Base-by-base conservation (phyloP, 1,140 invertebrate genomes). In the Drosophila nikananu region DNA sequence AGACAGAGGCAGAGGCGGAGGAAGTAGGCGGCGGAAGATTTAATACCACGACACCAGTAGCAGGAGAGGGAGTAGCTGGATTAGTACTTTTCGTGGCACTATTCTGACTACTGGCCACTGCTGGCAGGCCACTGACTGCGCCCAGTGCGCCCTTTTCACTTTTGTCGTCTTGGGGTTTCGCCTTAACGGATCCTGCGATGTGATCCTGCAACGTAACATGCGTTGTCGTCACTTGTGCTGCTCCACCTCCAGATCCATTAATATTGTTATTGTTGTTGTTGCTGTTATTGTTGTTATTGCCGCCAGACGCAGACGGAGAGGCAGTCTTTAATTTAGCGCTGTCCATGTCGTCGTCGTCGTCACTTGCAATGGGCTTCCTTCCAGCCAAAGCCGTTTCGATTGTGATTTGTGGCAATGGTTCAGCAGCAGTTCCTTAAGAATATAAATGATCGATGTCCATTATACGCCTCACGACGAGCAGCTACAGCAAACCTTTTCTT, bases 271-370 rank as follows among this genome's bases (percentile, higher is more conserved):
- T 74, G 35, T 52, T 58, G 2, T 21, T 54, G n/a, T 2, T 54
- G 27, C 9, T 55, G 15, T 12, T 57, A 6, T 57, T 57, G 1
- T 39, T 57, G 21, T 57, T 57, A 17, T 57, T 54, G 52, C 42
- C 44, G 48, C 27, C 73, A 37, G 73, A 55, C 42, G 71, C 48
- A 60, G 79, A 70, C 66, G 64, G 54, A 12, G 54, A 39, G 54
- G 54, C 54, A 39, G 54, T 54, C 63, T 70, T 70, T 44, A 67
- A 70, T 70, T 70, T 61, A 71, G 54, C 58, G 44, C 58, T 82
- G 44, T 86, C 83, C 83, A 87, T 81, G 44, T 81, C 83, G 71
- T 74, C 67, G 27, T 46, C 21, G 55, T 49, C 19, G 52, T 57
- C 54, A 23, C 21, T 57, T 57, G 54, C 54, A 57, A 25, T 23